phyloP scores from a whole-genome alignment of 2,797 vertebrate species.

The Falco novaeseelandiae region DNA sequence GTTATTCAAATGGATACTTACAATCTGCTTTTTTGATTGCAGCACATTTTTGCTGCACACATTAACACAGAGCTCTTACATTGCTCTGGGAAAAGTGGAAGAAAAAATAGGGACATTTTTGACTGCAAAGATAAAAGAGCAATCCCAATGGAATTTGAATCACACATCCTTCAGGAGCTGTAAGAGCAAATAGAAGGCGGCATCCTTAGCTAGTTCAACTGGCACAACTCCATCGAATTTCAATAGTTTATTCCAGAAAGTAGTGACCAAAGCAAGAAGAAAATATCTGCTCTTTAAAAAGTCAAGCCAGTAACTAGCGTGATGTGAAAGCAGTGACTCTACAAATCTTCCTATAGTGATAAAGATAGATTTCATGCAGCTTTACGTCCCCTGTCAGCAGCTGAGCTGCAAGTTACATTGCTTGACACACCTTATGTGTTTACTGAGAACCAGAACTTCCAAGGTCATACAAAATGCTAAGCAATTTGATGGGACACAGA shows the following conservation, averaged over 20 bases:
- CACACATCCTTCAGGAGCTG: neutral
- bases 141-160: slow-evolving; percentile 3
- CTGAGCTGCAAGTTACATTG: neutral
- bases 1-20: neutral
- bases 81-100: neutral
- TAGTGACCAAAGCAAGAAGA: neutral
- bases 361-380: neutral
- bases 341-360: neutral
- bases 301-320: neutral
- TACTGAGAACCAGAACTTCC: neutral
- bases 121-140: neutral
- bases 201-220: neutral
- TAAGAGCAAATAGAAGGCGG: neutral
- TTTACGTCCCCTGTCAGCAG: neutral
- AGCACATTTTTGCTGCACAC: neutral
- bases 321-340: neutral
- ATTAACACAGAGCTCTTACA: neutral
- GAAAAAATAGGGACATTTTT: neutral
- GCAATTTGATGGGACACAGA: neutral
- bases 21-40: neutral
- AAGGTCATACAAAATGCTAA: neutral
- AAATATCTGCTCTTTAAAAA: neutral
- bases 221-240: neutral
- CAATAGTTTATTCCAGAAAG: neutral
- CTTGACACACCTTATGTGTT: neutral